phyloP scores from a whole-genome alignment of 2,113 vertebrate species.

The Vimba vimba region DNA sequence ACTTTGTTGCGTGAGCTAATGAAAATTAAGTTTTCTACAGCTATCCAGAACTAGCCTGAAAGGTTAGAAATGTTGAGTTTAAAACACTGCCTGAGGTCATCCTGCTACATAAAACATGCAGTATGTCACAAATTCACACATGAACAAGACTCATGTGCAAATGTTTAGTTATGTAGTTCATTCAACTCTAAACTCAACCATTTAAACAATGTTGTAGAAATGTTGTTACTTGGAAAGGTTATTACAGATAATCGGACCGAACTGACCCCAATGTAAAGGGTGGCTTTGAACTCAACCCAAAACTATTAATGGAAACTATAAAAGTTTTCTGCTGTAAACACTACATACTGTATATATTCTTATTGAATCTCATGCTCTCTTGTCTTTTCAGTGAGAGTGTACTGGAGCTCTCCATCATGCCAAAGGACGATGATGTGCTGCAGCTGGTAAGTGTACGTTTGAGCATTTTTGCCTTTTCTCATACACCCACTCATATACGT shows the following conservation, averaged over 20 bases:
- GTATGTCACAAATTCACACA: conserved; percentile 9
- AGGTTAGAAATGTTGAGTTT: no score
- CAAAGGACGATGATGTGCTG: conserved; percentile 95
- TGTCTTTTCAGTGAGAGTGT: conserved; percentile 81
- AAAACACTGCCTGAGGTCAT: conserved; percentile 43
- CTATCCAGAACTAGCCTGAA: no score
- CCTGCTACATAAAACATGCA: conserved; percentile 19
- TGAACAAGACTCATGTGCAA: conserved; percentile 8
- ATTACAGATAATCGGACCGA: not conserved
- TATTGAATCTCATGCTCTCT: conserved; percentile 2
- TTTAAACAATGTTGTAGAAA: not conserved
- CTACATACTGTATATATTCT: not conserved
- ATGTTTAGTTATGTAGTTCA: not conserved
- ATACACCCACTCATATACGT: not conserved
- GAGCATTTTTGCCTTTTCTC: conserved; percentile 48
- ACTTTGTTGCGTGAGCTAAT: not conserved
- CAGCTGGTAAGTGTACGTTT: conserved; percentile 88
- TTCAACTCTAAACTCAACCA: not conserved
- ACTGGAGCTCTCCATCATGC: conserved; percentile 96
- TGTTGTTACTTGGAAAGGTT: not conserved
- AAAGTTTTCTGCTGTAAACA: not conserved
- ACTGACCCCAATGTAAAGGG: not conserved
- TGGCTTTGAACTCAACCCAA: not conserved
- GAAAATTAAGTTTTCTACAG: not conserved
- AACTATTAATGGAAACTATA: not conserved